These are phyloP conservation scores for Ooceraea biroi DNA, from an alignment of 1,140 invertebrate genomes.

Conservation along the genomic window DNA sequence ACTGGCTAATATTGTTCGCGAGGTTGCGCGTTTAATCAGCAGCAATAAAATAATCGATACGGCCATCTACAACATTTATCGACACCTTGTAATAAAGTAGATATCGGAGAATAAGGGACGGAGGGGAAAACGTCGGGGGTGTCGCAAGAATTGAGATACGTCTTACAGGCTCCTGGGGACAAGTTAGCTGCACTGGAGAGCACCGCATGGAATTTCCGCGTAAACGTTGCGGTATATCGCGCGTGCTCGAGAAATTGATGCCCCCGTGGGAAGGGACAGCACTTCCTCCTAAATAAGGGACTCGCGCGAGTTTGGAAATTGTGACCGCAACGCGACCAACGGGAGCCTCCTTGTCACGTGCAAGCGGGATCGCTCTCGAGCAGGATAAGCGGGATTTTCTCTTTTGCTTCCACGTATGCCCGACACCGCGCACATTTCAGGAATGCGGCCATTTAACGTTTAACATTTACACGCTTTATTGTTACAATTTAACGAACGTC, in stretches of 20 bases:
- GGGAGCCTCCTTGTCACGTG: slow-evolving; percentile 69
- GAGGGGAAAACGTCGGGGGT: background rate
- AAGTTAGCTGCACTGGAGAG: slow-evolving; percentile 72
- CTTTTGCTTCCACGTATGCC: slow-evolving; percentile 27
- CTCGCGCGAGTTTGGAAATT: slow-evolving; percentile 73
- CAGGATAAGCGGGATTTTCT: slow-evolving; percentile 65
- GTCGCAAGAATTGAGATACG: slow-evolving; percentile 63
- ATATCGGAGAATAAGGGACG: slow-evolving; percentile 45
- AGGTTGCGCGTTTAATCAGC: slow-evolving; percentile 46
- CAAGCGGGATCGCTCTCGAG: slow-evolving; percentile 68
- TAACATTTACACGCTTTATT: too few species aligned
- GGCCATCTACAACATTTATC: slow-evolving; percentile 41
- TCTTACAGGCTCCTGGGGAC: slow-evolving; percentile 71
- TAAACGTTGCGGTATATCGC: slow-evolving; percentile 76
- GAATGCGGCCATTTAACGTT: slow-evolving; percentile 36
- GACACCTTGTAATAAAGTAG: slow-evolving; percentile 50
- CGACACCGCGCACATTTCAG: slow-evolving; percentile 17
- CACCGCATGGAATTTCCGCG: slow-evolving; percentile 77
- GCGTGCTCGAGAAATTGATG: slow-evolving; percentile 83
- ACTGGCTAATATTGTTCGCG: slow-evolving; percentile 51
- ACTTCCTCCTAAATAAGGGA: slow-evolving; percentile 78
- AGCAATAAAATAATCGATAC: slow-evolving; percentile 56
- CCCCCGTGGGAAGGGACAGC: slow-evolving; percentile 68
- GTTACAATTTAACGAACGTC: background rate
- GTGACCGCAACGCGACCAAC: slow-evolving; percentile 63